A percentile compares a stretch with the other conserved stretches of the same genome.
These are phyloP conservation scores for Scaptomyza caliginosa DNA, from an alignment of 2,888 invertebrate genomes.

Conservation along the genomic window DNA sequence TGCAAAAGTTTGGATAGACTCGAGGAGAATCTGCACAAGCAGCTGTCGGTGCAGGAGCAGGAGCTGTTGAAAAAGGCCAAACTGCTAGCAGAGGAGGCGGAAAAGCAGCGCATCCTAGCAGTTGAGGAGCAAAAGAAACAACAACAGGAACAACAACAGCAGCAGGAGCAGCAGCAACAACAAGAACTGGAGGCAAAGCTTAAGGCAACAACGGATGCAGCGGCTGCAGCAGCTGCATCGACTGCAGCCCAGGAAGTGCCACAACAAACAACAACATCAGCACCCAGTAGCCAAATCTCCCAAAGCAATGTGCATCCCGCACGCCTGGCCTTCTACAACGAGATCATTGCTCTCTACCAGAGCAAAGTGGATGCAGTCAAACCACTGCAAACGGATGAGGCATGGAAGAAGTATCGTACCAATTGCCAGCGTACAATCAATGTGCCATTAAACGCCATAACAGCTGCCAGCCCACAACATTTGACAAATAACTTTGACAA, in stretches of 20 bases:
- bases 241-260: constrained; percentile 18
- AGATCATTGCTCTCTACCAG: constrained; percentile 86
- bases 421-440: constrained; percentile 94
- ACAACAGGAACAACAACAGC: constrained; percentile 28
- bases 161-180: constrained; percentile 27
- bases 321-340: constrained; percentile 86
- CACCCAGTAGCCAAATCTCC: constrained; percentile 12
- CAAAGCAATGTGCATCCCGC: constrained; percentile 84
- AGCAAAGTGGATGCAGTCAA: constrained; percentile 87
- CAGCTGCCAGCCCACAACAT: constrained; percentile 90
- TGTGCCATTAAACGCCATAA: constrained; percentile 94
- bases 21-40: constrained; percentile 82
- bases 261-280: constrained; percentile 15
- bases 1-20: constrained; percentile 85
- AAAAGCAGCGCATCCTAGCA: constrained; percentile 38
- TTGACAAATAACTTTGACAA: constrained; percentile 88
- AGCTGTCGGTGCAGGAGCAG: constrained; percentile 79
- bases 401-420: constrained; percentile 90
- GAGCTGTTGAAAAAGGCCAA: constrained; percentile 59
- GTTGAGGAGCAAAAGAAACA: constrained; percentile 39
- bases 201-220: constrained; percentile 2
- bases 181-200: background rate
- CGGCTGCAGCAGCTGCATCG: constrained; percentile 10
- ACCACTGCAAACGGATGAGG: constrained; percentile 86
- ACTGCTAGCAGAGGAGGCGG: constrained; percentile 46